phyloP scores from a whole-genome alignment of 30 jellyfish, hydroid and myxozoan genomes.

The Hydractinia symbiolongicarpus region DNA sequence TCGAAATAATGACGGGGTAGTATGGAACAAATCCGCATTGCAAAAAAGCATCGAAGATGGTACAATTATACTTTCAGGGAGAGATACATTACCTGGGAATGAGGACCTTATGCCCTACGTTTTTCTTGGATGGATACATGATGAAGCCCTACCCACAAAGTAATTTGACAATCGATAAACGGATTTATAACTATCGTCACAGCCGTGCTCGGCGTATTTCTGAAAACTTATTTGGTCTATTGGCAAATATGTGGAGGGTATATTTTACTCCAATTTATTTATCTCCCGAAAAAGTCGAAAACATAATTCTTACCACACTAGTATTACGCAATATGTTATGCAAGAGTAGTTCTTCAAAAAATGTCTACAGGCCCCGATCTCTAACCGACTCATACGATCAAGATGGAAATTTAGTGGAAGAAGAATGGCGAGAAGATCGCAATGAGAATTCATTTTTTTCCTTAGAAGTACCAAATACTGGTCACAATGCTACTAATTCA shows the following conservation, averaged over 20 bases:
- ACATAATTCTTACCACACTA: background rate
- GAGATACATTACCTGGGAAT: background rate
- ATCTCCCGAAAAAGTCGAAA: slow-evolving; percentile 19
- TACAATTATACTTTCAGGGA: background rate
- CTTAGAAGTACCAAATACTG: slow-evolving; percentile 33
- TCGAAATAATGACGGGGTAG: background rate
- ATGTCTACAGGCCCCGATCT: slow-evolving; percentile 43
- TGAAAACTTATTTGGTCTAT: background rate
- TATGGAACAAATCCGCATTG: slow-evolving; percentile 7
- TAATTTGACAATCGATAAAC: slow-evolving; percentile 45
- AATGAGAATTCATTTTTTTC: slow-evolving; percentile 32
- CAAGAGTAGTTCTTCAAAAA: slow-evolving; percentile 12
- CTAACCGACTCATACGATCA: slow-evolving; percentile 6
- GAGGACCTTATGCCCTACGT: slow-evolving; percentile 28
- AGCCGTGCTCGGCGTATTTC: background rate
- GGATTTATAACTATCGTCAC: slow-evolving; percentile 42
- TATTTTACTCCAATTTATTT: background rate
- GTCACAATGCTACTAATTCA: slow-evolving; percentile 27
- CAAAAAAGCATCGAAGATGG: slow-evolving; percentile 5
- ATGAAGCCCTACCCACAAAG: slow-evolving; percentile 58
- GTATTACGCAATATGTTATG: slow-evolving; percentile 34
- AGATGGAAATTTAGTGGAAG: background rate
- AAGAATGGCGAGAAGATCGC: slow-evolving; percentile 23
- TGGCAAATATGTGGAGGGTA: slow-evolving; percentile 1
- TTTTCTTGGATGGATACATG: slow-evolving; percentile 41